Base-by-base conservation (phyloP, 2,888 invertebrate genomes). In the Euclidia mi region DNA sequence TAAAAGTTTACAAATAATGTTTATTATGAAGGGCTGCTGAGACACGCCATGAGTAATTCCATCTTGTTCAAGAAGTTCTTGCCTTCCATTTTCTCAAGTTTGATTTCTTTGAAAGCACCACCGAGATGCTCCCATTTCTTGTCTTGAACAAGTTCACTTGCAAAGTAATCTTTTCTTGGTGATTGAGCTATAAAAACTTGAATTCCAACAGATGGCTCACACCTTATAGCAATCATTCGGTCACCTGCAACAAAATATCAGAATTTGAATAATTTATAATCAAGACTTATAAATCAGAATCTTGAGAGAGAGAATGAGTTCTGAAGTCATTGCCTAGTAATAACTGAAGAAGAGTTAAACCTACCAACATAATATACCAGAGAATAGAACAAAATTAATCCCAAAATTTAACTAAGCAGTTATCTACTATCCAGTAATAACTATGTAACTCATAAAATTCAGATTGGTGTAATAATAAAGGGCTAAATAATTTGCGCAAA, bases 11-110 rank as follows among this genome's bases (percentile, higher is more conserved):
- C 42, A 71, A 61, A 62, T 62, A 47, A 35, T 50, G n/a, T n/a
- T n/a, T n/a, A 49, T 89, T 94, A 95, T 35, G 96, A 96, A 62
- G 96, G 96, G 81, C 97, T 97, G 62, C 97, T 97, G 10, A 97
- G 92, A 77, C 97, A 97, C 51, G 99, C 99, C 98, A 99, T 98
- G 3, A 99, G 95, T 75, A 98, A 95, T 93, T 99, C 99, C 97
- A 99, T 98, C 95, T 99, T 99, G 83, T 98, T 98, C 3, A 99
- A 95, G 87, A 99, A 99, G 92, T 99, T 99, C 82, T 98, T 97
- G 45, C 99, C 99, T 87, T 99, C 99, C 96, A 99, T 97, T 90
- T 98, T 98, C 67, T 99, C 98, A 87, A 99, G 96, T 75, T 98
- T 96, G 29, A 96, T 97, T 94, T 98, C 98, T 84, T 97, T 97